A percentile compares a stretch with the other conserved stretches of the same genome.
phyloP scores from a whole-genome alignment of 2,888 invertebrate genomes.

The Cerceris ruficornis region DNA sequence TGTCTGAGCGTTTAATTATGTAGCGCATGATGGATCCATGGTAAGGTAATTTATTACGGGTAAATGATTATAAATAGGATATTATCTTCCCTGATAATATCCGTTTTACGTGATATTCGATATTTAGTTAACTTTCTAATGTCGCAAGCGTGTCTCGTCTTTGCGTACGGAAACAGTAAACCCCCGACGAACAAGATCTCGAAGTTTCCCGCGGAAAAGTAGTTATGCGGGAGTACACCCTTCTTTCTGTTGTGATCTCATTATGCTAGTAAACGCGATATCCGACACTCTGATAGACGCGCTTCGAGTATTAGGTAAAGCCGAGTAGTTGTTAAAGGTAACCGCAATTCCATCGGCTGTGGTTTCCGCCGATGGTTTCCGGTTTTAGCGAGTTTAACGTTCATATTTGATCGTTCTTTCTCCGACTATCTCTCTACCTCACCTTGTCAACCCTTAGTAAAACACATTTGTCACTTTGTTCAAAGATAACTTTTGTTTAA shows the following conservation, averaged over 20 bases:
- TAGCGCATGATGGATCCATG: conserved; percentile 33
- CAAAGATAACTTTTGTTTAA: no score
- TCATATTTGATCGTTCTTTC: no score
- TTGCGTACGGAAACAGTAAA: conserved; percentile 6
- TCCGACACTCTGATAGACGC: conserved; percentile 19
- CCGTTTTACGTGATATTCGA: conserved; percentile 11
- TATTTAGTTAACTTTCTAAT: conserved; percentile 32
- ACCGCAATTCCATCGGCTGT: conserved; percentile 36
- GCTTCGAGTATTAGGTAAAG: conserved; percentile 28
- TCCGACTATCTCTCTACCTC: no score
- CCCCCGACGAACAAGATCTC: conserved; percentile 41
- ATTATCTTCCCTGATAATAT: conserved; percentile 35
- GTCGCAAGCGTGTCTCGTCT: conserved; percentile 7
- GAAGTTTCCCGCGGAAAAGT: conserved; percentile 42
- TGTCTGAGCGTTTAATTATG: conserved; percentile 13
- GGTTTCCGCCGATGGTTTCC: conserved; percentile 7
- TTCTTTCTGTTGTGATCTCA: conserved; percentile 33
- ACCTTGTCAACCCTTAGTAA: no score
- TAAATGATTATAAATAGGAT: conserved; percentile 53
- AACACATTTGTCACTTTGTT: no score
- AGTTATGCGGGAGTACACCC: conserved; percentile 38
- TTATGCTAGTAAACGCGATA: conserved; percentile 41
- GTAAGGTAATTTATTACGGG: conserved; percentile 37
- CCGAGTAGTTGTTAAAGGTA: conserved; percentile 12
- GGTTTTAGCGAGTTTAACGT: no score